Evolutionary conservation across 2,113 vertebrate species (phyloP).

Genomic region (Camelus dromedarius): DNA sequence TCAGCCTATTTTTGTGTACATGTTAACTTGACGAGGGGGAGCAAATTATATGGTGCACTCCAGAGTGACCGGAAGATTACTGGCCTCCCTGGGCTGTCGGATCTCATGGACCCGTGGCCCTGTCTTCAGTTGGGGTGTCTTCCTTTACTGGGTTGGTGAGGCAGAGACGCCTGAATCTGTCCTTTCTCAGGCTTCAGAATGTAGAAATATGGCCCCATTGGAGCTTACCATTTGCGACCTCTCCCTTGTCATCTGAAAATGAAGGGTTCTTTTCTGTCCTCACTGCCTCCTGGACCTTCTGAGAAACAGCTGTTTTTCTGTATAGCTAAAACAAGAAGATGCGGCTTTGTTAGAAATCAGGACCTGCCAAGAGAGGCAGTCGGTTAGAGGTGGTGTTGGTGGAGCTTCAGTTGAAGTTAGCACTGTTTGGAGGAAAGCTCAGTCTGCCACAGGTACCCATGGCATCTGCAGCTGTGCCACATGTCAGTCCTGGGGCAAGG

Average conservation of each 20-base stretch:
- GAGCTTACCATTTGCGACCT: not conserved
- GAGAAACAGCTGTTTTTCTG: not conserved
- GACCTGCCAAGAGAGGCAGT: not conserved
- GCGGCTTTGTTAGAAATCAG: not conserved
- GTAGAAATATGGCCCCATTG: not conserved
- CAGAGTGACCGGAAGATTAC: not conserved
- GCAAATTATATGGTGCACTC: not conserved
- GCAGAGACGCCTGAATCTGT: not conserved
- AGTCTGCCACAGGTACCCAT: not conserved
- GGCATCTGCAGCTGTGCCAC: not conserved
- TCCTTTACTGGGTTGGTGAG: not conserved
- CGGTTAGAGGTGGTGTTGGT: not conserved
- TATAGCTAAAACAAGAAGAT: not conserved
- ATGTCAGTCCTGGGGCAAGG: not conserved
- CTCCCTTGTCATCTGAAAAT: not conserved
- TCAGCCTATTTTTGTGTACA: not conserved
- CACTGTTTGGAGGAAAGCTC: not conserved
- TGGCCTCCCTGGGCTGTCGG: not conserved
- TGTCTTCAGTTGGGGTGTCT: not conserved
- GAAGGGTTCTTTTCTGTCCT: not conserved
- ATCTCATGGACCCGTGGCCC: too few species aligned
- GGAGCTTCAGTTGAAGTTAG: not conserved
- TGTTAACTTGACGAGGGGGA: not conserved
- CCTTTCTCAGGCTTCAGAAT: not conserved
- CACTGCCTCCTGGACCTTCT: not conserved